A percentile compares a stretch with the other conserved stretches of the same genome.
These are phyloP conservation scores for Caenorhabditis tropicalis DNA, from an alignment of 1,140 invertebrate species.

Conservation along the genomic window DNA sequence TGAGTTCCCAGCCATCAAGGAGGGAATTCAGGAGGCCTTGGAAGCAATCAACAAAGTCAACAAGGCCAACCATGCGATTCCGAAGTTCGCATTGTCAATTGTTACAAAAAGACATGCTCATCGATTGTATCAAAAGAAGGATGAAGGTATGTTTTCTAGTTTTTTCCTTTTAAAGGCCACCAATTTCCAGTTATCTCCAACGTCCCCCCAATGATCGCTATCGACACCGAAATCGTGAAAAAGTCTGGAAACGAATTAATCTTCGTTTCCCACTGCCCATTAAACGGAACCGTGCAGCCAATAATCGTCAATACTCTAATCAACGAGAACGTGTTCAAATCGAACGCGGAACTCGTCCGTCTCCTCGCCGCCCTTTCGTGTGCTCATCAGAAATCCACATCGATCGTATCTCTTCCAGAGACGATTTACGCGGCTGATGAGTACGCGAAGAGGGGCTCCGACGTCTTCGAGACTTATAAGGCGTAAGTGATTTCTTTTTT, in stretches of 20 bases:
- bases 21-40: background rate
- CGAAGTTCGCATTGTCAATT: background rate
- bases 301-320: background rate
- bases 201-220: background rate
- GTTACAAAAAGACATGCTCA: background rate
- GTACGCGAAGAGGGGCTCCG: conserved; percentile 53
- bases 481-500: background rate
- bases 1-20: conserved; percentile 8
- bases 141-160: no score
- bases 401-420: conserved; percentile 47
- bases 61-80: background rate
- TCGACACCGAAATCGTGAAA: background rate
- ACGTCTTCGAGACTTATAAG: conserved; percentile 25
- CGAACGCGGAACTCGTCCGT: background rate
- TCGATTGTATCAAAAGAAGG: no score
- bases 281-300: background rate
- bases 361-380: conserved; percentile 42
- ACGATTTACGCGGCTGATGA: conserved; percentile 56
- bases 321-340: background rate
- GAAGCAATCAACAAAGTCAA: background rate
- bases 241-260: background rate
- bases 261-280: background rate
- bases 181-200: conserved; percentile 49
- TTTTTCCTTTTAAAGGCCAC: background rate
- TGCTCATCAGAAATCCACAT: conserved; percentile 21